phyloP scores from a whole-genome alignment of 2,888 invertebrate species.

The Seira ritae region DNA sequence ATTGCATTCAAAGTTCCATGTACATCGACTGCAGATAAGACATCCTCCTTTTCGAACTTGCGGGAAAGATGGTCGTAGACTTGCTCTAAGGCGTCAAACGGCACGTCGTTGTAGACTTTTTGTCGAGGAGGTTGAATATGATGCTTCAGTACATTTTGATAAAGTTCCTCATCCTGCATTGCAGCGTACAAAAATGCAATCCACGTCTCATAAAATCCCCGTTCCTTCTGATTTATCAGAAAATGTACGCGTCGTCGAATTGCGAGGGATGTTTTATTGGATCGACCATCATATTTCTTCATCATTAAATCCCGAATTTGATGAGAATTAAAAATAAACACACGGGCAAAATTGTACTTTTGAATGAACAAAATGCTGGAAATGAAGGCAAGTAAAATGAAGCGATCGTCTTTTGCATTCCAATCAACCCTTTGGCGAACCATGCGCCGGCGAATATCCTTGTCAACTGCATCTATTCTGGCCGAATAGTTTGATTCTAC shows the following conservation, averaged over 20 bases:
- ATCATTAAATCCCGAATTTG: slow-evolving; percentile 71
- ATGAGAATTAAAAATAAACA: slow-evolving; percentile 69
- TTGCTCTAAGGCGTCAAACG: slow-evolving; percentile 17
- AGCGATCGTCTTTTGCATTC: slow-evolving; percentile 67
- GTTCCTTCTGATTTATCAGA: slow-evolving; percentile 58
- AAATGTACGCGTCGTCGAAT: slow-evolving; percentile 69
- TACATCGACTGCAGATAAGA: background rate
- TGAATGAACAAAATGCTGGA: slow-evolving; percentile 69
- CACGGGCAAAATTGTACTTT: slow-evolving; percentile 62
- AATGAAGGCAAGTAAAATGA: slow-evolving; percentile 62
- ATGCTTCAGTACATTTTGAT: slow-evolving; percentile 38
- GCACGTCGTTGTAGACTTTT: slow-evolving; percentile 44
- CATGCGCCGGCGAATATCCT: slow-evolving; percentile 30
- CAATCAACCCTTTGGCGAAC: slow-evolving; percentile 64
- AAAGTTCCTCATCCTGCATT: slow-evolving; percentile 54
- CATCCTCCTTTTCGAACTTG: slow-evolving; percentile 42
- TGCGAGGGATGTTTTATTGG: slow-evolving; percentile 66
- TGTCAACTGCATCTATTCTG: slow-evolving; percentile 31
- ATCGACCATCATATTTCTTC: slow-evolving; percentile 45
- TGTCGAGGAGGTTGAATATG: slow-evolving; percentile 40
- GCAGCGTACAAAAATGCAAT: slow-evolving; percentile 54
- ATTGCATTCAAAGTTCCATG: slow-evolving; percentile 6
- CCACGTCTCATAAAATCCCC: slow-evolving; percentile 51
- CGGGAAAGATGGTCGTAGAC: slow-evolving; percentile 39
- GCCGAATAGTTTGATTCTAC: slow-evolving; percentile 7